Evolutionary conservation across 2,797 vertebrate genomes (phyloP).

Genomic region (Acipenser oxyrinchus): DNA sequence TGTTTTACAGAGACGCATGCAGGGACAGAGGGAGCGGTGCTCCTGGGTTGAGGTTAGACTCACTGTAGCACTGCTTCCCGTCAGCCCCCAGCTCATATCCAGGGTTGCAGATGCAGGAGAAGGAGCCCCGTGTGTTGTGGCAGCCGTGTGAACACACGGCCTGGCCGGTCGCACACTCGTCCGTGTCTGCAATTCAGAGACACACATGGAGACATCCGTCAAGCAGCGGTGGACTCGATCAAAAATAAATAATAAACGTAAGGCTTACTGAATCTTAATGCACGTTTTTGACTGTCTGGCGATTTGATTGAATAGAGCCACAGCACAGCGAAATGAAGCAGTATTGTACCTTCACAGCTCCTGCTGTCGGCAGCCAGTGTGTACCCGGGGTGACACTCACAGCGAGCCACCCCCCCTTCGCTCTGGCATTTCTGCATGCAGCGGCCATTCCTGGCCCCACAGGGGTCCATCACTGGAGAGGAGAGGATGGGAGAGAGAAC

Average conservation of each 20-base stretch:
- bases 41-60: conserved; percentile 38
- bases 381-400: conserved; percentile 71
- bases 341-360: conserved; percentile 68
- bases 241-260: too few relatives aligned
- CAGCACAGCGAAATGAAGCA: too few relatives aligned
- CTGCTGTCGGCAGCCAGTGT: conserved; percentile 60
- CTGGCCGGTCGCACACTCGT: conserved; percentile 66
- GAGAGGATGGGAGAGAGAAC: too few relatives aligned
- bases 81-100: conserved; percentile 87
- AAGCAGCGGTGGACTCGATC: not conserved
- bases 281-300: too few relatives aligned
- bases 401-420: conserved; percentile 54
- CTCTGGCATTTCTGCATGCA: conserved; percentile 75
- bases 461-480: conserved; percentile 68
- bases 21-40: not conserved
- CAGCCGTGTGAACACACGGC: conserved; percentile 77
- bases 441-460: conserved; percentile 68
- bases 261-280: too few relatives aligned
- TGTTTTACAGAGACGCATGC: not conserved
- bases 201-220: not conserved
- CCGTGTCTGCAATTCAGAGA: conserved; percentile 61
- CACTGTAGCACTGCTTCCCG: conserved; percentile 83
- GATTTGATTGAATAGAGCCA: too few relatives aligned
- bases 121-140: conserved; percentile 82
- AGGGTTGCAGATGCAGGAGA: conserved; percentile 68